These are phyloP conservation scores for Scleropages formosus DNA, from an alignment of 2,797 vertebrate genomes.

Conservation along the genomic window DNA sequence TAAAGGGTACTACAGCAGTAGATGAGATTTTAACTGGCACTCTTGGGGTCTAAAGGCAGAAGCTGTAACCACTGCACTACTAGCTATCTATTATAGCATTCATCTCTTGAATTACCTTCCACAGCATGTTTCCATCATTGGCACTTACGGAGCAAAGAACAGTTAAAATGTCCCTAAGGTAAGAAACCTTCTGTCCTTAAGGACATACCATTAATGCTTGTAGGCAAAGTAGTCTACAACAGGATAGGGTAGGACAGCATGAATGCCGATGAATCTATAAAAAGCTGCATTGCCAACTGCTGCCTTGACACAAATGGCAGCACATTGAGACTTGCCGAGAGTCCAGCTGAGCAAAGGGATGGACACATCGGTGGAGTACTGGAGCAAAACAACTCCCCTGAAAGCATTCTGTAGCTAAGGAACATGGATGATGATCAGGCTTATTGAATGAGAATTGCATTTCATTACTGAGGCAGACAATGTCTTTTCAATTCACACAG, in stretches of 20 bases:
- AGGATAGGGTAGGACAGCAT: background rate
- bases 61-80: no score
- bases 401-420: background rate
- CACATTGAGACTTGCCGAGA: background rate
- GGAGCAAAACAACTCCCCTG: background rate
- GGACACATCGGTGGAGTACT: background rate
- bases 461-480: no score
- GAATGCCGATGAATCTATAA: conserved; percentile 7
- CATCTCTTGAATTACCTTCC: conserved; percentile 24
- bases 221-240: no score
- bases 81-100: no score
- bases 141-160: background rate
- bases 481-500: no score
- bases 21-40: no score
- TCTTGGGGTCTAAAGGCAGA: no score
- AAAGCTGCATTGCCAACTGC: background rate
- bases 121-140: background rate
- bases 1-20: no score
- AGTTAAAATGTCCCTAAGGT: background rate
- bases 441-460: background rate
- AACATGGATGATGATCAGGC: background rate
- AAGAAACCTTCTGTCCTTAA: background rate
- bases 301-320: background rate
- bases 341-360: background rate
- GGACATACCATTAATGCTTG: background rate